A percentile compares a stretch with the other conserved stretches of the same genome.
Evolutionary conservation across 2,797 vertebrate species (phyloP).

Genomic region (Mormyrops boulengeri): DNA sequence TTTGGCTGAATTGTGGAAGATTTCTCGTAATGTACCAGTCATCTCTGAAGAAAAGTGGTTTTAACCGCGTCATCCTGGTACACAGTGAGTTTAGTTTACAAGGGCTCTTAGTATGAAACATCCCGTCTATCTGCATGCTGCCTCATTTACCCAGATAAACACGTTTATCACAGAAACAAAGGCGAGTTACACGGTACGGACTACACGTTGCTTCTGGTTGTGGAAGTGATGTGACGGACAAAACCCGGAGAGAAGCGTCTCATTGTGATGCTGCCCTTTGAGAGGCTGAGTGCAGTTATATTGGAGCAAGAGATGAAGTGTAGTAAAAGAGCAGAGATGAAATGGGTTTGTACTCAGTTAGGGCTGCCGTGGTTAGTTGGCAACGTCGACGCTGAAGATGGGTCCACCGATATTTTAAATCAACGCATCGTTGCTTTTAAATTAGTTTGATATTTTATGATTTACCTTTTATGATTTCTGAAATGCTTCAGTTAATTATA

Average conservation of each 20-base stretch:
- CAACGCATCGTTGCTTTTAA: too few relatives aligned
- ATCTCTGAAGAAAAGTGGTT: background rate
- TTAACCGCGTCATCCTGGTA: background rate
- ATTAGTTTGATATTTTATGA: too few relatives aligned
- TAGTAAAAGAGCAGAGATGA: background rate
- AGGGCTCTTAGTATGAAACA: background rate
- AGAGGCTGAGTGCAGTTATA: background rate
- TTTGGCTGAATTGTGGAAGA: slow-evolving; percentile 27
- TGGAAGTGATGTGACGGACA: background rate
- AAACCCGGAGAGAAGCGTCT: background rate
- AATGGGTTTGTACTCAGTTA: background rate
- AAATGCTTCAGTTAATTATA: too few relatives aligned
- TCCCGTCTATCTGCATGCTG: background rate
- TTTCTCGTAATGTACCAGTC: background rate
- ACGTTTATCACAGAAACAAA: background rate
- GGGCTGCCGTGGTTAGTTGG: too few relatives aligned
- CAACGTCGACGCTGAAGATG: too few relatives aligned
- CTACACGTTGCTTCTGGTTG: background rate
- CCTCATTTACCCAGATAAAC: background rate
- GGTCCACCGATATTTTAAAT: too few relatives aligned
- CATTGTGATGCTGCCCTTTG: background rate
- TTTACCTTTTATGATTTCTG: too few relatives aligned
- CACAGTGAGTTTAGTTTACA: slow-evolving; percentile 16
- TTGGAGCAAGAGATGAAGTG: background rate
- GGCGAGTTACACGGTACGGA: background rate